Percentiles rank a stretch among this genome's conserved stretches.
Evolutionary conservation across 2,888 invertebrate species (phyloP).

Genomic region (Unio delphinus): DNA sequence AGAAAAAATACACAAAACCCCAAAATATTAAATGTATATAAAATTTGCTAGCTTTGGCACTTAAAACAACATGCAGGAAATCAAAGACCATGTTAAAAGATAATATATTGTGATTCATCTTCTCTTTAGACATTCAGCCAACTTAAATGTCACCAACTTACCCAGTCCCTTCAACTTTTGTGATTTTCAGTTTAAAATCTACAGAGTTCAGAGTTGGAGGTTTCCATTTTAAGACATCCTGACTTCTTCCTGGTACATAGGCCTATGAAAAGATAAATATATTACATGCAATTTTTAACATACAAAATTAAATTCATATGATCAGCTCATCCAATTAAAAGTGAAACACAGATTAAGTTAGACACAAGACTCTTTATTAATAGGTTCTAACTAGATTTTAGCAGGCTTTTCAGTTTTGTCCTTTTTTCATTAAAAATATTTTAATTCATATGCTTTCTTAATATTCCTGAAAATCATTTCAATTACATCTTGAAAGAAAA

Average conservation of each 20-base stretch:
- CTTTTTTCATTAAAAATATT: too few relatives aligned
- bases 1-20: neutral
- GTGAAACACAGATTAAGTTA: too few relatives aligned
- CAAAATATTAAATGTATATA: neutral
- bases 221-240: constrained; percentile 96
- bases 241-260: constrained; percentile 87
- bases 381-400: too few relatives aligned
- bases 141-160: constrained; percentile 53
- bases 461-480: too few relatives aligned
- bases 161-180: constrained; percentile 73
- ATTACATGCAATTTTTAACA: neutral
- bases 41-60: too few relatives aligned
- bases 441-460: too few relatives aligned
- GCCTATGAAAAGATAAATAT: constrained; percentile 75
- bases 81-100: too few relatives aligned
- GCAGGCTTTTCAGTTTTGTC: too few relatives aligned
- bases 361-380: too few relatives aligned
- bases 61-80: too few relatives aligned
- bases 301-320: neutral
- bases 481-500: too few relatives aligned
- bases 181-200: constrained; percentile 92
- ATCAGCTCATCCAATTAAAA: too few relatives aligned
- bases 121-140: neutral
- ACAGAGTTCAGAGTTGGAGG: constrained; percentile 94
- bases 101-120: neutral